Evolutionary conservation across 2,113 vertebrate species (phyloP).

Genomic region (Okapia johnstoni): DNA sequence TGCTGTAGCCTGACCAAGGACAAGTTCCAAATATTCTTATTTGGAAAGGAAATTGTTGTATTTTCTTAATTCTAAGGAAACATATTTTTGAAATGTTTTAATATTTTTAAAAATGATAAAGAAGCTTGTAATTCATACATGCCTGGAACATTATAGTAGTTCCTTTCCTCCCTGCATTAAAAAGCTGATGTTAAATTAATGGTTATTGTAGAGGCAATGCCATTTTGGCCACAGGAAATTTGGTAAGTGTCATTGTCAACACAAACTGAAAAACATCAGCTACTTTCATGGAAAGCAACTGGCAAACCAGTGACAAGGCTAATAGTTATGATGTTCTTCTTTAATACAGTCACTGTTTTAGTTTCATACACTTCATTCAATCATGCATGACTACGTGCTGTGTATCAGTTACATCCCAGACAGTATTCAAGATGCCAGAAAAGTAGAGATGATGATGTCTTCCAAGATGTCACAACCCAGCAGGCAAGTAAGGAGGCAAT

Average conservation of each 20-base stretch:
- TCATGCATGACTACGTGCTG: background rate
- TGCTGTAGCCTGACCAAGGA: background rate
- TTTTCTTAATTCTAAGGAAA: background rate
- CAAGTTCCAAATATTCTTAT: background rate
- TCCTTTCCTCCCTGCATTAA: background rate
- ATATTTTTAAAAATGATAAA: background rate
- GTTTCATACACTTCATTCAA: background rate
- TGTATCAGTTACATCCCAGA: background rate
- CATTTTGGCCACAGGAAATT: background rate
- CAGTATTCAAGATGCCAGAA: background rate
- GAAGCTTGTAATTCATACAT: background rate
- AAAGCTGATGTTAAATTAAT: background rate
- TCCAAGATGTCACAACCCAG: background rate
- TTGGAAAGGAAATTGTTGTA: background rate
- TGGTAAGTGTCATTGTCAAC: background rate
- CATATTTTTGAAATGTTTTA: background rate
- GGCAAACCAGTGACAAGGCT: background rate
- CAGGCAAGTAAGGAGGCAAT: background rate
- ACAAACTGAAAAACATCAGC: background rate
- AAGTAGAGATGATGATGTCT: background rate
- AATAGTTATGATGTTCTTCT: background rate
- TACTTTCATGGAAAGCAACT: background rate
- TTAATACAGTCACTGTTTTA: background rate
- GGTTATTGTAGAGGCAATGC: background rate
- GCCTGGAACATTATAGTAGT: background rate